Evolutionary conservation across 2,888 invertebrate genomes (phyloP), one percentile per base, ranked within the genome.

Genomic region (Tortricodes alternella): DNA sequence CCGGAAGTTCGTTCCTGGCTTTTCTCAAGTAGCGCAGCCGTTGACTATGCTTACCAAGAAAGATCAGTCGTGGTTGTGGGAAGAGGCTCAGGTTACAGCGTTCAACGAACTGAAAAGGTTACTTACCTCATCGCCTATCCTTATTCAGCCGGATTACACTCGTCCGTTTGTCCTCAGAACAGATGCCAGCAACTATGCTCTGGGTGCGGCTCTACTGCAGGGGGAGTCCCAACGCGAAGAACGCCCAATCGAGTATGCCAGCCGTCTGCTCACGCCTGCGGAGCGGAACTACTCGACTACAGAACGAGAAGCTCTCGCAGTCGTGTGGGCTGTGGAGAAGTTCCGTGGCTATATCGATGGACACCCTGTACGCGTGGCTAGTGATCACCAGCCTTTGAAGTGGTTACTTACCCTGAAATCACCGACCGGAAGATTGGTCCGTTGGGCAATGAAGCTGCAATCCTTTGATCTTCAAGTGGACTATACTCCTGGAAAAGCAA

Each of bases 41-140:
- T 53, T 69, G 2, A 74, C 71, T 0, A 18, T 44, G 1, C 52
- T 78, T 0, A 72, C 72, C 9, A 66, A 60, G 8, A 78, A 80
- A 27, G 60, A 52, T 3, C 38, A 62, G n/a, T 0, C 39, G 0
- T 76, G 76, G 72, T 21, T 15, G 3, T 75, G 74, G 74, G 56
- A 16, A 1, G 2, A 21, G 2, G 64, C 62, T 2, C 68, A 71
- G 41, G 8, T 2, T 2, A 13, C 60, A 2, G 62, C 69, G 5
- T 70, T 66, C 27, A 7, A 46, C 0, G 21, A 53, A 1, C 48
- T 73, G 1, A 70, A 72, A 16, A 7, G 3, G 1, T 9, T 27
- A 1, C 50, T 73, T 0, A 53, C 63, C 13, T 53, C 67, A 0
- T 37, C 70, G 0, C 69, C 73, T 0, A 62, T 73, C 9, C 56